Conservation (phyloP, 2,113 vertebrate species). For the Pomatostomus ruficeps region DNA sequence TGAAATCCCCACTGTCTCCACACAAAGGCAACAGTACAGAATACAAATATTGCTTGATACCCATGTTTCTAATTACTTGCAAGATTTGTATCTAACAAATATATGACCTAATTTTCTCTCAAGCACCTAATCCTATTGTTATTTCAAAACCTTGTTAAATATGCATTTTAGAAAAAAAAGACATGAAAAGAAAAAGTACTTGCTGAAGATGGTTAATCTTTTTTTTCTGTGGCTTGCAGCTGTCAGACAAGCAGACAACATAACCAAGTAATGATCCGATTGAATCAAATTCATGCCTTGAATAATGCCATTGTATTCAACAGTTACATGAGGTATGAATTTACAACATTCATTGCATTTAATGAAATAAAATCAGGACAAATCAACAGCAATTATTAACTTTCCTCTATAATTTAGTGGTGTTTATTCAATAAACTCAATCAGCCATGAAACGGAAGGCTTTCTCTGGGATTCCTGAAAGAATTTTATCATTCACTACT, state of each 20-base stretch:
- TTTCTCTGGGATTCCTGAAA: not conserved
- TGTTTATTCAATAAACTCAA: not conserved
- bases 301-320: not conserved
- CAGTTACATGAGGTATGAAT: not conserved
- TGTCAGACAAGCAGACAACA: not conserved
- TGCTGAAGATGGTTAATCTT: not conserved
- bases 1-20: slow-evolving; percentile 48
- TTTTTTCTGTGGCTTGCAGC: not conserved
- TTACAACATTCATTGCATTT: not conserved
- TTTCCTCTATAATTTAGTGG: not conserved
- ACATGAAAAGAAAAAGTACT: not conserved
- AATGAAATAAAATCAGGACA: slow-evolving; percentile 2
- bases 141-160: slow-evolving; percentile 33
- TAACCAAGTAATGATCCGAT: not conserved
- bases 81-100: slow-evolving; percentile 39
- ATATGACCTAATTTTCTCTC: slow-evolving; percentile 56
- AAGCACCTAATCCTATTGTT: slow-evolving; percentile 37
- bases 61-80: slow-evolving; percentile 31
- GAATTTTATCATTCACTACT: not conserved
- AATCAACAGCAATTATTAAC: not conserved
- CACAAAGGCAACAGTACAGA: slow-evolving; percentile 27
- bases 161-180: slow-evolving; percentile 1
- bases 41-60: slow-evolving; percentile 40
- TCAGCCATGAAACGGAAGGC: not conserved
- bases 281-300: not conserved